A percentile compares a stretch with the other conserved stretches of the same genome.
These are phyloP conservation scores for Hyposoter dolosus DNA, from an alignment of 2,888 invertebrate species.

Conservation along the genomic window DNA sequence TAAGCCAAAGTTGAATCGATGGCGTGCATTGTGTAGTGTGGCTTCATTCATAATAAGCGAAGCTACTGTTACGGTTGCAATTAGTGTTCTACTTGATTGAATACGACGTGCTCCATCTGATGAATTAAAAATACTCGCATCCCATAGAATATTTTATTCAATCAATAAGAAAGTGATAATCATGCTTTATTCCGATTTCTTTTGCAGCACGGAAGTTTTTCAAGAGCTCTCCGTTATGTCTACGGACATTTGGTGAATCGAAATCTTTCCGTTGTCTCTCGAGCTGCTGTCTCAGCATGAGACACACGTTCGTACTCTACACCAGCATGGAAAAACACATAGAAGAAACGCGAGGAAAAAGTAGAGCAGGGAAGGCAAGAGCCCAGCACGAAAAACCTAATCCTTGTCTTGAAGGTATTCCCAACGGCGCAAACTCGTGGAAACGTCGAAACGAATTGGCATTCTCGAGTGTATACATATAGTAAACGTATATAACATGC, in stretches of 20 bases:
- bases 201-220: not conserved
- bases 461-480: constrained; percentile 49
- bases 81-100: not conserved
- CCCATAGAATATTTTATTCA: not conserved
- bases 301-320: not conserved
- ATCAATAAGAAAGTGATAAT: not conserved
- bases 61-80: not conserved
- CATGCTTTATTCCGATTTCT: not conserved
- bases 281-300: constrained; percentile 39
- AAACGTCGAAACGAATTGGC: constrained; percentile 65
- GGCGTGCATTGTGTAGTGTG: not conserved
- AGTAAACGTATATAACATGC: constrained; percentile 32
- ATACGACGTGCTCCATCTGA: not conserved
- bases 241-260: constrained; percentile 31
- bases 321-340: not conserved
- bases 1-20: not conserved
- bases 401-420: constrained; percentile 61
- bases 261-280: constrained; percentile 38
- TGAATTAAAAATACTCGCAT: not conserved
- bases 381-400: constrained; percentile 51
- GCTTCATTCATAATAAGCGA: not conserved
- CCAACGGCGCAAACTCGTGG: constrained; percentile 50
- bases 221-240: constrained; percentile 31
- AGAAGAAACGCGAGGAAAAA: constrained; percentile 2
- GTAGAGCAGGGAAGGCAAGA: not conserved